Percentiles rank a stretch among this genome's conserved stretches.
Conservation (phyloP, 1,140 invertebrate species). For the Amyelois transitella region DNA sequence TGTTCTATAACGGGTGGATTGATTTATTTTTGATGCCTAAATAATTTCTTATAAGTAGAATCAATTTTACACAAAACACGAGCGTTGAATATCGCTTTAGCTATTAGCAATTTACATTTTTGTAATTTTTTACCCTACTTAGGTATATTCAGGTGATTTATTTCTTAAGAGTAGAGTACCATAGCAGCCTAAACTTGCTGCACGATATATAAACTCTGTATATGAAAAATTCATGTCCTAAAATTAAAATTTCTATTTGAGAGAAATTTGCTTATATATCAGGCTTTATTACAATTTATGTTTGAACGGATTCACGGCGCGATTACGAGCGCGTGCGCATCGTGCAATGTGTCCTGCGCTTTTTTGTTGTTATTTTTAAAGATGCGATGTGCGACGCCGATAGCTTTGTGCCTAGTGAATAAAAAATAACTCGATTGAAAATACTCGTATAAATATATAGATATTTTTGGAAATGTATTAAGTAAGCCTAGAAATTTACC, state of each 20-base stretch:
- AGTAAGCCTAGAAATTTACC: too few species aligned
- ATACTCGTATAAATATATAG: background rate
- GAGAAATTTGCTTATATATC: background rate
- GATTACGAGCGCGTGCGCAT: background rate
- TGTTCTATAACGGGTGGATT: too few species aligned
- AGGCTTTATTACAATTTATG: background rate
- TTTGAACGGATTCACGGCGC: background rate
- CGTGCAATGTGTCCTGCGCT: background rate
- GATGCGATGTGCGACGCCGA: background rate
- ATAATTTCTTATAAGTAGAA: too few species aligned
- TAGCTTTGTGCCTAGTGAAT: background rate
- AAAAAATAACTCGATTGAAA: background rate
- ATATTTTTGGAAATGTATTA: background rate
- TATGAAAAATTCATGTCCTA: constrained; percentile 27
- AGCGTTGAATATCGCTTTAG: too few species aligned
- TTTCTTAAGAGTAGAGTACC: too few species aligned
- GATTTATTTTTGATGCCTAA: too few species aligned
- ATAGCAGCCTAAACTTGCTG: too few species aligned
- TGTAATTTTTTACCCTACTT: too few species aligned
- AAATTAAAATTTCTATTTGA: constrained; percentile 7
- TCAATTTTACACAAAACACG: too few species aligned
- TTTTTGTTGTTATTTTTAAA: background rate
- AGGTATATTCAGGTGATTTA: too few species aligned
- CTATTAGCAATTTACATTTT: too few species aligned
- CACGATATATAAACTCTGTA: too few species aligned